Evolutionary conservation across 2,113 vertebrate genomes (phyloP).

Genomic region (Callopanchax toddi): DNA sequence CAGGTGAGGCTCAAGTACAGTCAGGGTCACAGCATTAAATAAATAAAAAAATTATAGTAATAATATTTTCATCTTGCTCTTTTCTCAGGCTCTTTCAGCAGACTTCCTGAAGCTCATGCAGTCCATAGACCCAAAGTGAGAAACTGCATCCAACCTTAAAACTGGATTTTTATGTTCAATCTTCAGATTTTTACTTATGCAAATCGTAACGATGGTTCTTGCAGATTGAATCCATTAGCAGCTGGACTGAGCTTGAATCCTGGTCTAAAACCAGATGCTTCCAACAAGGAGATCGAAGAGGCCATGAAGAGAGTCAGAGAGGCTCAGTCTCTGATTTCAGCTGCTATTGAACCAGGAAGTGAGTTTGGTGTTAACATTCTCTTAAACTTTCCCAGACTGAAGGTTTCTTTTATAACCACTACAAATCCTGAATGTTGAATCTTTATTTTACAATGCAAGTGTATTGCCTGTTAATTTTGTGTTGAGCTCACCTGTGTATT

Average conservation of each 20-base stretch:
- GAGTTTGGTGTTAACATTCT: slow-evolving; percentile 41
- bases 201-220: slow-evolving; percentile 26
- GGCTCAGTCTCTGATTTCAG: slow-evolving; percentile 97
- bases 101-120: slow-evolving; percentile 98
- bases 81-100: slow-evolving; percentile 88
- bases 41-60: not conserved
- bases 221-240: slow-evolving; percentile 92
- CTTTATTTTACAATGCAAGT: not conserved
- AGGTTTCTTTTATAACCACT: not conserved
- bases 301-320: slow-evolving; percentile 98
- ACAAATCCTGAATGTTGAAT: not conserved
- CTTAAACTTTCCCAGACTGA: no score
- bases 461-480: no score
- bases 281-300: slow-evolving; percentile 98
- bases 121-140: slow-evolving; percentile 99
- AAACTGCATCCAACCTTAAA: not conserved
- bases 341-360: slow-evolving; percentile 97
- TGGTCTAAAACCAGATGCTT: slow-evolving; percentile 91
- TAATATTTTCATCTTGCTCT: not conserved
- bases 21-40: fast-evolving
- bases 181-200: not conserved
- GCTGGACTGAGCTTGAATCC: slow-evolving; percentile 89
- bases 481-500: no score
- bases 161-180: not conserved
- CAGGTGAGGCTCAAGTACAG: slow-evolving; percentile 79